Percentiles rank a stretch among this genome's conserved stretches.
Evolutionary conservation across 2,797 vertebrate genomes (phyloP).

Genomic region (Melanotaenia maccullochi): DNA sequence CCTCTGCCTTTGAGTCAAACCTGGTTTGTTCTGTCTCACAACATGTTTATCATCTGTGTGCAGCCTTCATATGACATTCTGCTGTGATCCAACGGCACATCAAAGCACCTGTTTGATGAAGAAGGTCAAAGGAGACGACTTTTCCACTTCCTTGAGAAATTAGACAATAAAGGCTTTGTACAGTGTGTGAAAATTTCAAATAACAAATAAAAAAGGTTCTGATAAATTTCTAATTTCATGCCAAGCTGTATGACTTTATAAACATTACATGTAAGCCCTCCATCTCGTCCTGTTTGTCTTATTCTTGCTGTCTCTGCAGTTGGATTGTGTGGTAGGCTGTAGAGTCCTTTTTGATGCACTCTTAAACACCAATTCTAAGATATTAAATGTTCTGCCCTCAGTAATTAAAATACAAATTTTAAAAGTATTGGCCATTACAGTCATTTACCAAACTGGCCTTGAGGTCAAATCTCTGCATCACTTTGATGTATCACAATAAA

Average conservation of each 20-base stretch:
- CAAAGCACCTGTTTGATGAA: slow-evolving; percentile 43
- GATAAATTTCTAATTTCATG: no score
- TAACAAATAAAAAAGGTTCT: no score
- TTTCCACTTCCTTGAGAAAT: slow-evolving; percentile 21
- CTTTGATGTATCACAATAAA: neutral
- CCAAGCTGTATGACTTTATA: no score
- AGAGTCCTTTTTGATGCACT: no score
- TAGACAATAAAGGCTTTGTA: neutral
- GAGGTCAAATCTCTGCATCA: neutral
- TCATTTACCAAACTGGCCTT: neutral
- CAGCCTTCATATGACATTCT: neutral
- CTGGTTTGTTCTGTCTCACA: slow-evolving; percentile 5
- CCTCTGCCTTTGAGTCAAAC: slow-evolving; percentile 46
- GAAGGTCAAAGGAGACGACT: slow-evolving; percentile 4
- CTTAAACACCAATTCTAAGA: neutral
- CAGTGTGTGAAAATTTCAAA: neutral
- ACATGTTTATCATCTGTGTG: slow-evolving; percentile 9
- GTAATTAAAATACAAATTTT: neutral
- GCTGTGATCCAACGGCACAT: slow-evolving; percentile 22
- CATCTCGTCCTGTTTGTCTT: neutral
- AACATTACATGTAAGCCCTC: no score
- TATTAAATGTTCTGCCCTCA: neutral
- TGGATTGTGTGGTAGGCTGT: neutral
- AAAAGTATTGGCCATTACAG: neutral
- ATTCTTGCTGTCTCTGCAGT: neutral